phyloP scores from a whole-genome alignment of 2,113 vertebrate species.

The Lepisosteus oculatus region DNA sequence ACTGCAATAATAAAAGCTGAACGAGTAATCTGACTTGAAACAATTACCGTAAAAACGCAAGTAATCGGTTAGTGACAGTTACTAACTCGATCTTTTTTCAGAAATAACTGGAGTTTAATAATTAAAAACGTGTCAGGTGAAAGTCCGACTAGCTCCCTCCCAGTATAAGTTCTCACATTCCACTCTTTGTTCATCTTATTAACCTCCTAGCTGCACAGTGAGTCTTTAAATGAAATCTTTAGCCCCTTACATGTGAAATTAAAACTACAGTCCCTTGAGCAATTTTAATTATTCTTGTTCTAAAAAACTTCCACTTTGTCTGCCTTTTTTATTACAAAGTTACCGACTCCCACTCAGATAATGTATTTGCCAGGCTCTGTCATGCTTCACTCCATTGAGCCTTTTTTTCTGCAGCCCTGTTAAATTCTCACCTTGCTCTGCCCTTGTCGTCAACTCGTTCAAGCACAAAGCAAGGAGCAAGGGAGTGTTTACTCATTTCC shows the following conservation, averaged over 20 bases:
- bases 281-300: slow-evolving; percentile 79
- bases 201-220: slow-evolving; percentile 70
- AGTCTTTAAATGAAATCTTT: slow-evolving; percentile 82
- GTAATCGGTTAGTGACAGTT: slow-evolving; percentile 63
- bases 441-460: slow-evolving; percentile 99
- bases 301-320: slow-evolving; percentile 54
- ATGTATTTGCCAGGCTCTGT: slow-evolving; percentile 65
- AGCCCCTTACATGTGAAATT: slow-evolving; percentile 80
- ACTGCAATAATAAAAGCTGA: background rate
- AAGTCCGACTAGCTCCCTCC: slow-evolving; percentile 67
- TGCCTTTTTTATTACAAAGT: slow-evolving; percentile 36
- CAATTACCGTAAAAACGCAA: slow-evolving; percentile 35
- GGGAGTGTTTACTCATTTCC: slow-evolving; percentile 99
- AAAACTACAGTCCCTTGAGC: slow-evolving; percentile 79
- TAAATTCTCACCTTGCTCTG: slow-evolving; percentile 99
- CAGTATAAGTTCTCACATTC: slow-evolving; percentile 71
- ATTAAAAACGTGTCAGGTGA: slow-evolving; percentile 81
- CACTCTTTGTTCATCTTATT: slow-evolving; percentile 77
- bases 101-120: slow-evolving; percentile 68
- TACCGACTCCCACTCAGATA: slow-evolving; percentile 55
- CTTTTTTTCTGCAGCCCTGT: slow-evolving; percentile 80
- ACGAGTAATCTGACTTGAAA: slow-evolving; percentile 6
- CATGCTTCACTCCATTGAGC: slow-evolving; percentile 71
- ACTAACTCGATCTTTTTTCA: slow-evolving; percentile 67
- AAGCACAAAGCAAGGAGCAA: slow-evolving; percentile 98